Percentiles rank a stretch among this genome's conserved stretches.
Conservation (phyloP, 2,113 vertebrate species). For the Neogobius melanostomus region DNA sequence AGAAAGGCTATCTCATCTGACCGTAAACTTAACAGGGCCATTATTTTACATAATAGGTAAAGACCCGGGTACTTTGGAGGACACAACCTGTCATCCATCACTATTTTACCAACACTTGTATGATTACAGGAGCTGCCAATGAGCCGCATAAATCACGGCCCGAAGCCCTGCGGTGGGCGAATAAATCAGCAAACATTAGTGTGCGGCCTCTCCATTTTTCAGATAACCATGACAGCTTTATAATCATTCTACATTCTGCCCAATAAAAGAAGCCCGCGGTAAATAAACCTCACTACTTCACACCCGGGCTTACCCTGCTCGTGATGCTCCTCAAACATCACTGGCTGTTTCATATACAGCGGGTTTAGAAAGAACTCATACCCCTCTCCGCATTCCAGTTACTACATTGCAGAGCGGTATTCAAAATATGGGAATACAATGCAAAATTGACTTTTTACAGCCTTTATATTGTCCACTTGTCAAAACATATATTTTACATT, state of each 20-base stretch:
- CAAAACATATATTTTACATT: too few relatives aligned
- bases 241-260: constrained; percentile 64
- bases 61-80: constrained; percentile 53
- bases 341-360: not conserved
- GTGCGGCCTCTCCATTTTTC: constrained; percentile 58
- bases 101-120: constrained; percentile 73
- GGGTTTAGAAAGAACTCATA: too few relatives aligned
- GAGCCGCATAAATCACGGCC: constrained; percentile 60
- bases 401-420: too few relatives aligned
- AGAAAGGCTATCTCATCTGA: constrained; percentile 19
- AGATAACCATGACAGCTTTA: constrained; percentile 72
- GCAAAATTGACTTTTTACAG: too few relatives aligned
- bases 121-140: constrained; percentile 61
- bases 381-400: too few relatives aligned
- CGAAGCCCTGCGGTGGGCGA: constrained; percentile 56
- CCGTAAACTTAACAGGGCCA: constrained; percentile 40
- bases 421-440: too few relatives aligned
- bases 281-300: constrained; percentile 64
- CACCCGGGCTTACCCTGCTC: constrained; percentile 41
- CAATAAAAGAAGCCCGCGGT: constrained; percentile 62
- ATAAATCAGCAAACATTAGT: constrained; percentile 71
- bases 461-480: too few relatives aligned
- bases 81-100: constrained; percentile 65
- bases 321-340: constrained; percentile 52
- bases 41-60: constrained; percentile 57